Conservation (phyloP, 2,113 vertebrate genomes). For the Rostratula benghalensis region DNA sequence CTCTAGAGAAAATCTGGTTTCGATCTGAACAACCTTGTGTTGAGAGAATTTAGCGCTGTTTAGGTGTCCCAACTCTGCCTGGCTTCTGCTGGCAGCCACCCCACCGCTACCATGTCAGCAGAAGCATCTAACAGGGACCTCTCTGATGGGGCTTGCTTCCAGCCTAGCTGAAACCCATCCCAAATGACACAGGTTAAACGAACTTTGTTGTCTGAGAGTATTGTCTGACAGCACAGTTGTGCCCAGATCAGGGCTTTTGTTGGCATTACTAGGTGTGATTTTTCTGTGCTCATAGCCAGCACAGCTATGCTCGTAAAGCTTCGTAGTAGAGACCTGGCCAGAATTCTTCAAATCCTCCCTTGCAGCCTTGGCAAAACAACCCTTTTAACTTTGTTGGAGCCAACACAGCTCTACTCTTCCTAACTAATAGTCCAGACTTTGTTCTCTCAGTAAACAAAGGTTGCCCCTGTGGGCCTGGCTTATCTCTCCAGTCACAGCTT, state of each 20-base stretch:
- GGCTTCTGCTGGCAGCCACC: background rate
- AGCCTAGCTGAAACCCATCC: background rate
- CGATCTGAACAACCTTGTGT: background rate
- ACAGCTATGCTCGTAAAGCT: background rate
- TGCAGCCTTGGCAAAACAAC: background rate
- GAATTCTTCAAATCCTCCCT: background rate
- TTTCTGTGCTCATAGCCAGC: background rate
- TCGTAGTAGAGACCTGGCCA: background rate
- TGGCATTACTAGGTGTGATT: background rate
- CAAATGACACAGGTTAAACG: background rate
- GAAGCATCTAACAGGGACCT: background rate
- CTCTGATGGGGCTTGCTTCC: background rate
- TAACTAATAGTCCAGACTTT: background rate
- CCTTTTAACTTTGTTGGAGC: background rate
- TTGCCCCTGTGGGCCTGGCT: background rate
- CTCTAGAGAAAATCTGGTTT: background rate
- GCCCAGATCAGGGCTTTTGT: background rate
- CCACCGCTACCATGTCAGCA: background rate
- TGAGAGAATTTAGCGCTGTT: background rate
- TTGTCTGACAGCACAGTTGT: background rate
- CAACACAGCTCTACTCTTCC: background rate
- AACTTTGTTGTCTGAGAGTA: no score
- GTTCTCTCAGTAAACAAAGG: background rate
- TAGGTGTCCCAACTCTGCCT: background rate
- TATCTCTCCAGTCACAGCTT: background rate